Evolutionary conservation across 1,140 invertebrate genomes (phyloP).

Genomic region (Lepidurus arcticus): DNA sequence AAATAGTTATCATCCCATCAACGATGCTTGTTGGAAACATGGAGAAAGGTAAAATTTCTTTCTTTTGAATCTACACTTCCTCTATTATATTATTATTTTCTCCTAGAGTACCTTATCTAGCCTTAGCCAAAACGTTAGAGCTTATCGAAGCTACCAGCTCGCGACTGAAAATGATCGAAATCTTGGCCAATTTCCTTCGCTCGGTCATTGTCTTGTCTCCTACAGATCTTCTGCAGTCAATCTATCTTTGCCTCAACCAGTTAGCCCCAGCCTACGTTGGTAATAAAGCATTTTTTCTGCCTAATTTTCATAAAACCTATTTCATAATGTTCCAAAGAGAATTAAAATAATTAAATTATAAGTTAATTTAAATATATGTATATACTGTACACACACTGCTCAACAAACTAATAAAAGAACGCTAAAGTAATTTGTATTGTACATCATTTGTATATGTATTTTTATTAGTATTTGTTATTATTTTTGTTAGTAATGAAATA

Average conservation of each 20-base stretch:
- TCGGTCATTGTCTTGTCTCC: constrained; percentile 84
- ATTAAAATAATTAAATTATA: no score
- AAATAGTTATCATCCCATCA: constrained; percentile 78
- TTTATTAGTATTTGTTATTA: no score
- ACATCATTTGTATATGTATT: no score
- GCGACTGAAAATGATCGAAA: constrained; percentile 89
- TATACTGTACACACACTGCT: no score
- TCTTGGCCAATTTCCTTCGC: constrained; percentile 86
- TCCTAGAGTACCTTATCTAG: constrained; percentile 74
- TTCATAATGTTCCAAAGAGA: no score
- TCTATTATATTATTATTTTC: constrained; percentile 27
- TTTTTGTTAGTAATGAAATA: no score
- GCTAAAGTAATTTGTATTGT: no score
- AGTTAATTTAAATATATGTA: no score
- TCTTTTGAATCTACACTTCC: constrained; percentile 31
- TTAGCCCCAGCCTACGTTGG: constrained; percentile 90
- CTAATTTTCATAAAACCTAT: no score
- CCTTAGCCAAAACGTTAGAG: constrained; percentile 83
- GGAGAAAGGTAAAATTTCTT: constrained; percentile 51
- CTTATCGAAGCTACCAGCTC: constrained; percentile 82
- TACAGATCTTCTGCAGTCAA: constrained; percentile 77
- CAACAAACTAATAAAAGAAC: no score
- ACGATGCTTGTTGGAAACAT: constrained; percentile 78
- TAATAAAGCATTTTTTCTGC: constrained; percentile 42
- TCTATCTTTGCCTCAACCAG: constrained; percentile 94